Evolutionary conservation across 2,113 vertebrate species (phyloP).

Genomic region (Galemys pyrenaicus): DNA sequence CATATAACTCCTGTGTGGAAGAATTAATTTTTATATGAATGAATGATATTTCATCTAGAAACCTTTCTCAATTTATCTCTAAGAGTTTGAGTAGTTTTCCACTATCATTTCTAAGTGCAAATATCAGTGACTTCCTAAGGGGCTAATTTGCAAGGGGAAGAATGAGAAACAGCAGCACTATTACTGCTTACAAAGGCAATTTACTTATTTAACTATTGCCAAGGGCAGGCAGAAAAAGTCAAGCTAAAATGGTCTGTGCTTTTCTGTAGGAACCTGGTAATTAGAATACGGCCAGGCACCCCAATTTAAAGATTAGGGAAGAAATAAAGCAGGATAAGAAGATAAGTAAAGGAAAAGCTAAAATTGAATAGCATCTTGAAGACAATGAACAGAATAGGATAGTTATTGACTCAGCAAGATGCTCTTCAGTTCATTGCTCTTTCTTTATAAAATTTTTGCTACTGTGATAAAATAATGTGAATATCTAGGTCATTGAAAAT

Average conservation of each 20-base stretch:
- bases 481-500: neutral
- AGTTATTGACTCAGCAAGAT: neutral
- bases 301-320: neutral
- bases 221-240: neutral
- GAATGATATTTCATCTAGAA: neutral
- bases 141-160: conserved; percentile 30
- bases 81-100: neutral
- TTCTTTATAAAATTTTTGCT: conserved; percentile 18
- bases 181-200: neutral
- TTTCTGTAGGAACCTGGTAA: neutral
- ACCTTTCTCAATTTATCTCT: neutral
- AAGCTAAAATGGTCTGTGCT: neutral
- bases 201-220: conserved; percentile 17
- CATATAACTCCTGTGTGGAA: neutral
- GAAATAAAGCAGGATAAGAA: conserved; percentile 8
- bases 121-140: neutral
- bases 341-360: neutral
- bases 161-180: neutral
- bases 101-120: neutral
- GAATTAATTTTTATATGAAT: conserved; percentile 6
- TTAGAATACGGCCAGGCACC: neutral
- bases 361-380: neutral
- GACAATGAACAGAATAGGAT: neutral
- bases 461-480: neutral
- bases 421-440: neutral